Base-by-base conservation (phyloP, 2,113 vertebrate species). In the Sula dactylatra region DNA sequence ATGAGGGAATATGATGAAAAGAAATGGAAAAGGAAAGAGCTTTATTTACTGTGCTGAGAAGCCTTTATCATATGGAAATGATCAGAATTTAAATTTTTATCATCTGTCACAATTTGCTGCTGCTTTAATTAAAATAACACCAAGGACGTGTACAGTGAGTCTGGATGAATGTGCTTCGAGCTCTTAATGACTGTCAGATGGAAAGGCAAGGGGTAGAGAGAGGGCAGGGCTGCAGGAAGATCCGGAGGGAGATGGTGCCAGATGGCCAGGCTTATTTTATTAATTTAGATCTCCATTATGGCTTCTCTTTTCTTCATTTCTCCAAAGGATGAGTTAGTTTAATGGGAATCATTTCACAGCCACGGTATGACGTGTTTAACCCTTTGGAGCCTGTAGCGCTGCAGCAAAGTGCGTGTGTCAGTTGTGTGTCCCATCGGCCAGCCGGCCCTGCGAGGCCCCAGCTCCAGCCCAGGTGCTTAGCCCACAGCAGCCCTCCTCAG, bases 251-350 rank as follows among this genome's bases (percentile, higher is more conserved):
- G 4, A 47, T 31, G 83, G 38, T 49, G 91, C 94, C 97, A 97
- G 97, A 97, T 97, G 97, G 96, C 82, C 65, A 16, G 83, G 85
- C 82, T 97, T 64, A 42, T 95, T 97, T 97, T 96, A 97, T 97
- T 97, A 88, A 95, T 97, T 97, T 95, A 91, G 56, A 16, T 54
- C 90, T 94, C 83, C 78, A 88, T 96, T 91, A 88, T 1, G 22
- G 85, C 93, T 56, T 90, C 61, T 52, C 86, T 76, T 91, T 47
- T 61, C 91, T 82, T 80, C 67, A 2, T 87, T 91, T 97, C 96
- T 95, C 83, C 85, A 24, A 91, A 97, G 88, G 78, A 64, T 24
- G 65, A 34, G 80, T 86, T 95, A 21, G 79, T 92, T 89, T 54
- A 38, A 21, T 40, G 80, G 77, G 80, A 59, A 78, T 59, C 40